Base-by-base conservation (phyloP, 2,888 invertebrate genomes). In the Ctena decussata region DNA sequence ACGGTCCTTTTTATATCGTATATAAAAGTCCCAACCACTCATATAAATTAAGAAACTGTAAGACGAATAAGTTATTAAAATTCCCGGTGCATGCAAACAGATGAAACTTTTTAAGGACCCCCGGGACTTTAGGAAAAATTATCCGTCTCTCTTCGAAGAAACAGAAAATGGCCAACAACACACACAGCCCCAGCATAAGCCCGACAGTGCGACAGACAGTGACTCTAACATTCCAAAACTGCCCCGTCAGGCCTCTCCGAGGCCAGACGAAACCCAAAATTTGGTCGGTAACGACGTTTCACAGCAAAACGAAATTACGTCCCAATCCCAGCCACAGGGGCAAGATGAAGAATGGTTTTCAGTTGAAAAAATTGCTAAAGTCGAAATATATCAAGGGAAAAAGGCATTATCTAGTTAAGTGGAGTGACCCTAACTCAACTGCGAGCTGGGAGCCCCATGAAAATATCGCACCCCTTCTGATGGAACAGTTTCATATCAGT, bases 1-100 rank as follows among this genome's bases (percentile, higher is more conserved):
- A 41, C 11, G 84, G 80, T 5, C 84, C 84, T 15, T 81, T 44
- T 77, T 71, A 76, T n/a, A 81, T 84, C 32, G 39, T 32, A 2
- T 41, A 81, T 2, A 30, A 71, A 39, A 27, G 65, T 41, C 60
- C 57, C 39, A 75, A 84, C 46, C 39, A 80, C 53, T 73, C 73
- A 6, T 82, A 82, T 44, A 73, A 73, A 46, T 65, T 82, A 27
- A 49, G 73, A 32, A 30, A 74, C 21, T 78, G 82, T 27, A 18
- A 35, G 30, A 72, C 70, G 3, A 41, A 82, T 49, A 72, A 49
- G n/a, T 3, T 49, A 44, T 41, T 75, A 35, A 75, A 76, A 41
- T 65, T 27, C 37, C 37, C 79, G 8, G 46, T 53, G n/a, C 71
- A 79, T 60, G 79, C 79, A 2, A 37, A 21, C 37, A 57, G 49